Evolutionary conservation across 2,888 invertebrate species (phyloP).

Genomic region (Ypsolopha sequella): DNA sequence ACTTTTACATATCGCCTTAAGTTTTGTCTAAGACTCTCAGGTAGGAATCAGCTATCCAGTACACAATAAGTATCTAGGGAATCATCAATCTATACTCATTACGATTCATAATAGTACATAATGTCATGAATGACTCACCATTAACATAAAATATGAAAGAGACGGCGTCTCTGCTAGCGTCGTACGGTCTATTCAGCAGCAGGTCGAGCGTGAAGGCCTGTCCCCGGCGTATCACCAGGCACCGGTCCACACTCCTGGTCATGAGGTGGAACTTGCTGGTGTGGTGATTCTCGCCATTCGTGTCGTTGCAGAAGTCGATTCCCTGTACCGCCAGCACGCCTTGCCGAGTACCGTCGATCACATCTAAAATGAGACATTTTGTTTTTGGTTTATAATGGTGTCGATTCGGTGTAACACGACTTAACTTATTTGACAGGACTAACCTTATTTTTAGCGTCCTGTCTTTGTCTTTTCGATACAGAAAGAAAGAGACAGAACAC

Average conservation of each 20-base stretch:
- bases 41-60: too few species aligned
- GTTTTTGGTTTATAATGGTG: too few species aligned
- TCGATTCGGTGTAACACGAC: too few species aligned
- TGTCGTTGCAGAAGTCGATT: constrained; percentile 79
- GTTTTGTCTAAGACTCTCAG: too few species aligned
- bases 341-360: constrained; percentile 53
- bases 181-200: constrained; percentile 80
- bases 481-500: too few species aligned
- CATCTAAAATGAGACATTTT: constrained; percentile 38
- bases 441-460: too few species aligned
- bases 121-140: constrained; percentile 47
- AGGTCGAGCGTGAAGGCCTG: constrained; percentile 83
- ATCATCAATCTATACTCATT: too few species aligned
- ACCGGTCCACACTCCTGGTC: constrained; percentile 68
- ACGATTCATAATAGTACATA: too few species aligned
- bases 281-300: constrained; percentile 83
- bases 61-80: too few species aligned
- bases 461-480: too few species aligned
- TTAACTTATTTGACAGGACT: too few species aligned
- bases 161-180: constrained; percentile 80
- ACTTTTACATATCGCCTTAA: too few species aligned
- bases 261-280: constrained; percentile 84
- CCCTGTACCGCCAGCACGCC: constrained; percentile 77
- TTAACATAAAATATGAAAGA: constrained; percentile 87
- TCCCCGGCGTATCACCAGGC: constrained; percentile 85